Evolutionary conservation across 2,888 invertebrate genomes (phyloP), one percentile per base, ranked within the genome.

Genomic region (Sarcophaga rosellei): DNA sequence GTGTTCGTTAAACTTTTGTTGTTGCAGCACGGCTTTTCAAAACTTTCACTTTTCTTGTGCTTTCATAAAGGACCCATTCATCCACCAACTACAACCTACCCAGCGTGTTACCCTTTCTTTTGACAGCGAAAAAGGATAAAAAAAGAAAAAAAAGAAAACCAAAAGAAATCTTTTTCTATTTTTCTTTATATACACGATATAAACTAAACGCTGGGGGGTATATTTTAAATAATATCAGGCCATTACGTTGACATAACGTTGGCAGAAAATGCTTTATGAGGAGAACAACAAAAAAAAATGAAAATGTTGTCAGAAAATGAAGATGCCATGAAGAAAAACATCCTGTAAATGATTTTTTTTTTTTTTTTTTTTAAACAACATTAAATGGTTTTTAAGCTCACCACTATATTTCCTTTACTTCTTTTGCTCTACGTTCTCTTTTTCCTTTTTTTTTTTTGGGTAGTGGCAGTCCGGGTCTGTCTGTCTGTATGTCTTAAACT

Each of bases 1-100:
- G 35, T 35, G 61, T 82, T 72, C n/a, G 63, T 86, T 62, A 23
- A 57, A 75, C 53, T 72, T 76, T 6, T 65, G 53, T 63, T 75
- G 12, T 47, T 57, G 44, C 44, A 35, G 35, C 35, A 2, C 2
- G 35, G 8, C 10, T 35, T 35, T 35, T 10, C 23, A 17, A 68
- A 73, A 80, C 65, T 77, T 70, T 68, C 47, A 59, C 65, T 66
- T 35, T 35, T 35, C 35, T 35, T 10, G 35, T 35, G 35, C 35
- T 35, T 35, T 8, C 35, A 35, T 35, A 35, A 35, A 35, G 35
- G 35, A 35, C 35, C 35, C 1, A 35, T 35, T 6, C 35, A 35
- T 6, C 10, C 35, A 2, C 35, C 35, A 35, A 0, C 2, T 35
- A 35, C 35, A 8, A 35, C 35, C 35, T 35, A 35, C 8, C 35